Evolutionary conservation across 2,113 vertebrate genomes (phyloP), one percentile per base, ranked within the genome.

Genomic region (Periophthalmus modestus): DNA sequence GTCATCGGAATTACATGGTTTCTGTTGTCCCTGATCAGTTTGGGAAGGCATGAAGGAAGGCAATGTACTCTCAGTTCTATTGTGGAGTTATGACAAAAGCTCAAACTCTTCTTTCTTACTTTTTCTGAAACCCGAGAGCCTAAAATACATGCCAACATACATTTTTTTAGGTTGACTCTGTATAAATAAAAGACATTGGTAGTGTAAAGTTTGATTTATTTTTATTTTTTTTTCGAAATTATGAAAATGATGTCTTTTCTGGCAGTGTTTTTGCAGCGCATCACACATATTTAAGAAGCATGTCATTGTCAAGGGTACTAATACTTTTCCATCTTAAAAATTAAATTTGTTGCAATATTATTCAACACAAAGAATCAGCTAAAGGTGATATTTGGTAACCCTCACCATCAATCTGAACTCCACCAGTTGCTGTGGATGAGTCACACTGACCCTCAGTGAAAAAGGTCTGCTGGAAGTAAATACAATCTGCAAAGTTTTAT

Each of bases 1-100:
- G 2, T 67, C 33, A 21, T 23, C 14, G 78, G 24, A 87, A 82
- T 87, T 82, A 80, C 71, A 72, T 0, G 24, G 54, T 82, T 24
- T 77, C 48, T 74, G 71, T 68, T 21, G 23, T 69, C 43, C 21
- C n/a, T 24, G 43, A 67, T 67, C 66, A 18, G 16, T 72, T 65
- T 16, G 65, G 21, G 18, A 2, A 6, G 9, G 15, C 4, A 54
- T 21, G n/a, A 75, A 69, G 18, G 43, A 46, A 10, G 14, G 21
- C 19, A 19, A 5, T 21, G 2, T 21, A n/a, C 21, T 24, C 19
- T 46, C 19, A 19, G 33, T 18, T 36, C 33, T 63, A 15, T 19
- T 34, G n/a, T 66, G n/a, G 43, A 14, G 21, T 15, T 24, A 33
- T 19, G 16, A 34, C 61, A 65, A 10, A 19, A 65, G 18, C 34